Percentiles rank a stretch among this genome's conserved stretches.
These are phyloP conservation scores for Spinus olivaceus DNA, from an alignment of 2,797 vertebrate species.

Conservation along the genomic window DNA sequence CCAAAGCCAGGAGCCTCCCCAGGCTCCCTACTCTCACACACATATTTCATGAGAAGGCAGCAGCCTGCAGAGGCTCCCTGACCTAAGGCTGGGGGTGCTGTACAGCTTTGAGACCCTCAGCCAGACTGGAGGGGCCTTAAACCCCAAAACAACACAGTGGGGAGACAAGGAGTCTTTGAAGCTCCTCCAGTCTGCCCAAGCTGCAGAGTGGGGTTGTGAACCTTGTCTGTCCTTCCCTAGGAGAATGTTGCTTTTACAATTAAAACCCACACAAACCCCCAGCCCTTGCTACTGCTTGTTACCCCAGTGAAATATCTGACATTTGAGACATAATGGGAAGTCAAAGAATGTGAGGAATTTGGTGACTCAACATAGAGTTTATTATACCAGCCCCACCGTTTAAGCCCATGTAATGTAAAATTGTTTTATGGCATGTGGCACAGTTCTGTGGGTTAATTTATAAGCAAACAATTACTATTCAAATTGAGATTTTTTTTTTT, in stretches of 20 bases:
- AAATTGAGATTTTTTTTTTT: background rate
- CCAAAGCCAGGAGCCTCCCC: background rate
- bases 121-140: background rate
- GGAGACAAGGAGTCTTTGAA: conserved; percentile 6
- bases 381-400: conserved; percentile 52
- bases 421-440: conserved; percentile 56
- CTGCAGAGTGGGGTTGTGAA: background rate
- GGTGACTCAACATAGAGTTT: conserved; percentile 81
- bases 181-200: background rate
- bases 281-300: conserved; percentile 38
- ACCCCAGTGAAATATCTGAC: conserved; percentile 68
- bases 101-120: background rate
- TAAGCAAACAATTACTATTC: conserved; percentile 68
- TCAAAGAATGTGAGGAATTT: conserved; percentile 86
- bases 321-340: conserved; percentile 83
- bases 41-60: background rate
- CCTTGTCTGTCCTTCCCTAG: conserved; percentile 1
- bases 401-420: conserved; percentile 52
- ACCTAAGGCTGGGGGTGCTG: background rate
- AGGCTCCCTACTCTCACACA: background rate
- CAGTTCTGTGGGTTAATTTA: conserved; percentile 60
- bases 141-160: background rate
- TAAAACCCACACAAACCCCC: conserved; percentile 49
- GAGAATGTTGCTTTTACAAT: conserved; percentile 56
- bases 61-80: background rate